Percentiles rank a stretch among this genome's conserved stretches.
phyloP scores from a whole-genome alignment of 2,888 invertebrate genomes.

The Eumerus sabulonum region DNA sequence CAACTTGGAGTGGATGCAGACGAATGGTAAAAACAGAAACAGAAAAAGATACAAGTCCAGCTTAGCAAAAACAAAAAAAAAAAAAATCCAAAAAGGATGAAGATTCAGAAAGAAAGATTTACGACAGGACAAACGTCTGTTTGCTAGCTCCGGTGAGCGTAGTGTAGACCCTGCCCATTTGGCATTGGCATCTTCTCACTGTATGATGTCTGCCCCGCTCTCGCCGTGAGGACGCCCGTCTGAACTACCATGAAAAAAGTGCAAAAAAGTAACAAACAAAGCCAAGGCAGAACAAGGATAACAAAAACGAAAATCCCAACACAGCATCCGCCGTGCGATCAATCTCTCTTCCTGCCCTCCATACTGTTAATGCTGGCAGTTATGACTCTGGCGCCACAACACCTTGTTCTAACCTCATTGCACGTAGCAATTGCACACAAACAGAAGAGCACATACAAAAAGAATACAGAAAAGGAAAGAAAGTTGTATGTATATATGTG shows the following conservation, averaged over 20 bases:
- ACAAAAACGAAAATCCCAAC: slow-evolving; percentile 62
- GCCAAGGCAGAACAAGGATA: slow-evolving; percentile 40
- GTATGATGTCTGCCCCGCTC: slow-evolving; percentile 57
- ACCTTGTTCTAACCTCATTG: slow-evolving; percentile 66
- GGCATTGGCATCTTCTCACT: slow-evolving; percentile 64
- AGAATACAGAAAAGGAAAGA: slow-evolving; percentile 26
- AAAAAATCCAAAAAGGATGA: slow-evolving; percentile 49
- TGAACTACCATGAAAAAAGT: slow-evolving; percentile 53
- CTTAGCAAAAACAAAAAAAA: slow-evolving; percentile 38
- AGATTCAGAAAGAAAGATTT: slow-evolving; percentile 68
- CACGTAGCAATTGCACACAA: slow-evolving; percentile 61
- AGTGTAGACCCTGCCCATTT: slow-evolving; percentile 67
- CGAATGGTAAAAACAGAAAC: slow-evolving; percentile 60
- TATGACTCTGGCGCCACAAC: slow-evolving; percentile 69
- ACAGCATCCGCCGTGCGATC: slow-evolving; percentile 66
- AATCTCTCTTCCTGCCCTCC: slow-evolving; percentile 62
- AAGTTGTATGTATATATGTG: too few relatives aligned
- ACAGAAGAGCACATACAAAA: slow-evolving; percentile 26
- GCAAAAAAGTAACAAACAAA: slow-evolving; percentile 27
- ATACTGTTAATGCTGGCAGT: slow-evolving; percentile 61
- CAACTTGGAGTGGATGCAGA: slow-evolving; percentile 65
- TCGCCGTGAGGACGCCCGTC: slow-evolving; percentile 60
- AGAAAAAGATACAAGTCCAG: slow-evolving; percentile 65
- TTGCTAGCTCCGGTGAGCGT: slow-evolving; percentile 60
- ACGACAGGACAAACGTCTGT: slow-evolving; percentile 67